Base-by-base conservation (phyloP, 2,888 invertebrate species). In the Acanthosepion esculentum region DNA sequence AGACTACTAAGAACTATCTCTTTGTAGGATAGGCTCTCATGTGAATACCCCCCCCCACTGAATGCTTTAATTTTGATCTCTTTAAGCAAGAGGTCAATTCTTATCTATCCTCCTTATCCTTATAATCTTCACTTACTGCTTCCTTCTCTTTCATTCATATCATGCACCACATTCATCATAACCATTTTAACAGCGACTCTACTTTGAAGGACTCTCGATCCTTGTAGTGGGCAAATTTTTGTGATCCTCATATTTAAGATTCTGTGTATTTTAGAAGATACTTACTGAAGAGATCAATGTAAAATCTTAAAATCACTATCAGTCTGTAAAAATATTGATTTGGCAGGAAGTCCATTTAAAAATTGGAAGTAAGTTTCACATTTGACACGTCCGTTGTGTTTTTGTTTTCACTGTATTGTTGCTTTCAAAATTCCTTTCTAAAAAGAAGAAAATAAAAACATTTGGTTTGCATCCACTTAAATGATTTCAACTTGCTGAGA, bases 401-500 rank as follows among this genome's bases (percentile, higher is more conserved):
- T 78, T 78, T 78, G 59, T 20, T 59, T 59, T 59, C 59, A 41
- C 26, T 29, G 53, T 59, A 18, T 78, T 78, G 2, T n/a, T 10
- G 7, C n/a, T 78, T 78, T n/a, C n/a, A 78, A n/a, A n/a, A n/a
- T 78, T 78, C 78, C 8, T 6, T n/a, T 78, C 5, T 6, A 78
- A 78, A 29, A 78, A 59, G 18, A 59, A 59, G 18, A 59, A 59
- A 59, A 59, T 0, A 26, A 59, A 5, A n/a, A 10, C 78, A 78
- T 15, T n/a, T 78, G 78, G n/a, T n/a, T 78, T n/a, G 29, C n/a
- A 29, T n/a, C 12, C n/a, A 78, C 78, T 78, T 78, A 78, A 78
- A 29, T 78, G n/a, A 78, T n/a, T 78, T 78, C 78, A 78, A n/a
- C n/a, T 78, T n/a, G n/a, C 78, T 78, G n/a, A 78, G 78, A 78